Evolutionary conservation across 35 echinoderm and acorn worm species (phyloP).

Genomic region (Stichopus chloronotus): DNA sequence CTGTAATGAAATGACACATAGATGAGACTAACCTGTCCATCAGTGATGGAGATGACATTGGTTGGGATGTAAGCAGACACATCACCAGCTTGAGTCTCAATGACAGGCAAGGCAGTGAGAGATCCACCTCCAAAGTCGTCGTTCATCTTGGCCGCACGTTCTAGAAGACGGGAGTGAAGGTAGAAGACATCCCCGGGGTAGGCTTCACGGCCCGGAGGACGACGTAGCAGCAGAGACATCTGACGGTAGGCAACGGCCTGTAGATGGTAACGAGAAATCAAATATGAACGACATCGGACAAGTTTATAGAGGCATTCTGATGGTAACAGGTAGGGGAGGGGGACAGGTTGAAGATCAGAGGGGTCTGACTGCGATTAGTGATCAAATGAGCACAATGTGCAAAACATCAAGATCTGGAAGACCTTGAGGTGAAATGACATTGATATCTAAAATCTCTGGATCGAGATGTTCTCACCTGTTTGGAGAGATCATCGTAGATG

Average conservation of each 20-base stretch:
- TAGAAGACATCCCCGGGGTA: slow-evolving; percentile 99
- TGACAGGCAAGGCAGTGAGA: slow-evolving; percentile 93
- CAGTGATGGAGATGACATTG: slow-evolving; percentile 99
- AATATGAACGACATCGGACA: no score
- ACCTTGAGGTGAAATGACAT: background rate
- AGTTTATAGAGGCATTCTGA: no score
- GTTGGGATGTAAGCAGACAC: slow-evolving; percentile 99
- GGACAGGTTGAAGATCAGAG: no score
- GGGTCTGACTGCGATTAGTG: no score
- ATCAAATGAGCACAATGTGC: no score
- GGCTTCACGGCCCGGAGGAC: slow-evolving; percentile 99
- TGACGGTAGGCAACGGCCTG: slow-evolving; percentile 99
- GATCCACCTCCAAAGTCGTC: slow-evolving; percentile 96
- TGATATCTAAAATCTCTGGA: background rate
- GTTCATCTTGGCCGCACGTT: slow-evolving; percentile 98
- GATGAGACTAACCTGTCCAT: slow-evolving; percentile 82
- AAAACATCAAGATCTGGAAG: no score
- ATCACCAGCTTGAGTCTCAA: slow-evolving; percentile 99
- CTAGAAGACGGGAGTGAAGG: slow-evolving; percentile 96
- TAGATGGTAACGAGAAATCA: background rate
- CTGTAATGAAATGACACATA: background rate
- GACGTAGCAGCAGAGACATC: slow-evolving; percentile 95
- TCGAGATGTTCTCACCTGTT: slow-evolving; percentile 72
- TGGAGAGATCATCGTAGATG: slow-evolving; percentile 99
- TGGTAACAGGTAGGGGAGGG: no score